These are phyloP conservation scores for Trachelus troglodyta DNA, from an alignment of 2,888 invertebrate species.

Conservation along the genomic window DNA sequence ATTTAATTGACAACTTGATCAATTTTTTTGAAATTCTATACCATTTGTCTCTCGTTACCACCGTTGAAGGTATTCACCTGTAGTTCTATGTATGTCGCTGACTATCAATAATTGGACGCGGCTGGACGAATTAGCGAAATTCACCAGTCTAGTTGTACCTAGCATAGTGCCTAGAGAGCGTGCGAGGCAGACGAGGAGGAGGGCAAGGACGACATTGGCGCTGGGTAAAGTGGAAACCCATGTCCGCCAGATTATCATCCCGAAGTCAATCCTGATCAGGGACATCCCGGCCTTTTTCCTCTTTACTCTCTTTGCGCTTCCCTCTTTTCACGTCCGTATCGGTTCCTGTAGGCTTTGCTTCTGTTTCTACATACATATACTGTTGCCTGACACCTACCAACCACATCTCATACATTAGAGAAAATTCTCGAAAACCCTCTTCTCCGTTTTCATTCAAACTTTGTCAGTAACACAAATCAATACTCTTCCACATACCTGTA, in stretches of 20 bases:
- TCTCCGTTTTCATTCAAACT: conserved; percentile 2
- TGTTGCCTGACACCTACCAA: neutral
- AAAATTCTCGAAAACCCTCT: neutral
- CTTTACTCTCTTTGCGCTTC: conserved; percentile 19
- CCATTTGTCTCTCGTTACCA: neutral
- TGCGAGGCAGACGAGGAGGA: neutral
- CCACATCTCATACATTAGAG: neutral
- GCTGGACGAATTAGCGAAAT: neutral
- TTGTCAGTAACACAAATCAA: neutral
- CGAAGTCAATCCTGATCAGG: conserved; percentile 63
- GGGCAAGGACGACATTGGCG: conserved; percentile 25
- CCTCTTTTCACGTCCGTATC: conserved; percentile 17
- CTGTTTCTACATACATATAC: neutral
- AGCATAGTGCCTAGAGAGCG: neutral
- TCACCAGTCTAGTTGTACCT: neutral
- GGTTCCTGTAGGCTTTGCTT: neutral
- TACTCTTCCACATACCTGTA: neutral
- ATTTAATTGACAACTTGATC: neutral
- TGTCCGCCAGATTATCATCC: conserved; percentile 65
- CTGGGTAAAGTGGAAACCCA: conserved; percentile 63
- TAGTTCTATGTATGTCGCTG: neutral
- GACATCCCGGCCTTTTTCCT: conserved; percentile 27
- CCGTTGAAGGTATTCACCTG: neutral
- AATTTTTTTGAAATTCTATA: neutral
- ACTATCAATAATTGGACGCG: neutral